These are phyloP conservation scores for Coptodon rendalli DNA, from an alignment of 2,113 vertebrate genomes.

Conservation along the genomic window DNA sequence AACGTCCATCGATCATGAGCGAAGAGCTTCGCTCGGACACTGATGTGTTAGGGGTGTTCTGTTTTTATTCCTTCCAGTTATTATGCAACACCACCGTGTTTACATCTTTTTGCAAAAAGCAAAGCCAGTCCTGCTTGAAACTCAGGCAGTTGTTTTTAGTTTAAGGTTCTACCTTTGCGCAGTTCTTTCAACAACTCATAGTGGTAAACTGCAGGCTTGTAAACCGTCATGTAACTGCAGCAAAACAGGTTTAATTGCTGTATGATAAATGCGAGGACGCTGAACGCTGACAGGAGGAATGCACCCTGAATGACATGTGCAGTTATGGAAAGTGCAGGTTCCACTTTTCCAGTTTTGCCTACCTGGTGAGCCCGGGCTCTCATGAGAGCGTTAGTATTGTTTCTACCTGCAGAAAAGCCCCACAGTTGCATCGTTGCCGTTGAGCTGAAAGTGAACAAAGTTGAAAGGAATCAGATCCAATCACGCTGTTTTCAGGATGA, in stretches of 20 bases:
- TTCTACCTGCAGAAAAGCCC: background rate
- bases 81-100: background rate
- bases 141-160: background rate
- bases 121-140: background rate
- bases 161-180: background rate
- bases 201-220: background rate
- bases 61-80: background rate
- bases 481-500: background rate
- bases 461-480: background rate
- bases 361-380: background rate
- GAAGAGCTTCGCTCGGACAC: background rate
- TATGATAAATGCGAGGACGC: background rate
- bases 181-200: background rate
- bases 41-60: background rate
- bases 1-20: slow-evolving; percentile 7
- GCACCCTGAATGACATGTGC: slow-evolving; percentile 14
- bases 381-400: background rate
- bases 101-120: background rate
- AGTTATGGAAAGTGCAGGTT: slow-evolving; percentile 31
- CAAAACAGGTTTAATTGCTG: slow-evolving; percentile 58
- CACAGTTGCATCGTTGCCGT: background rate
- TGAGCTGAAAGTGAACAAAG: background rate
- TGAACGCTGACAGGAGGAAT: slow-evolving; percentile 34
- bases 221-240: slow-evolving; percentile 31
- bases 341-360: background rate